Evolutionary conservation across 1,140 invertebrate genomes (phyloP).

Genomic region (Vanessa tameamea): DNA sequence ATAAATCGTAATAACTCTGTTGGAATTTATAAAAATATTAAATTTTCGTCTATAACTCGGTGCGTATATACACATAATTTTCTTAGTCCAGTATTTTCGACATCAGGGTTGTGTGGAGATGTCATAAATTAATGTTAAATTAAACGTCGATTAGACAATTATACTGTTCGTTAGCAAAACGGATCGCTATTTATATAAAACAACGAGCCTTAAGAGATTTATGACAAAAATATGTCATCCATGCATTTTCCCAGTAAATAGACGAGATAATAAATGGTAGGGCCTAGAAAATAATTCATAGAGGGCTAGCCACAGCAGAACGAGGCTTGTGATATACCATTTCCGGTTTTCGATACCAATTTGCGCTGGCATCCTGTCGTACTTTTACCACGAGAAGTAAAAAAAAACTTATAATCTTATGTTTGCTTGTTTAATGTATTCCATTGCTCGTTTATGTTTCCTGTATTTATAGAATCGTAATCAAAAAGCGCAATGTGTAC

Average conservation of each 20-base stretch:
- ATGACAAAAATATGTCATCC: neutral
- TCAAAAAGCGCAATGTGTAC: neutral
- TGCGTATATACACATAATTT: too few species aligned
- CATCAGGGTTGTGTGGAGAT: too few species aligned
- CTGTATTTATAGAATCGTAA: neutral
- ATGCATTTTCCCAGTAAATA: neutral
- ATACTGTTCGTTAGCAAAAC: too few species aligned
- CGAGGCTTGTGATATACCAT: conserved; percentile 48
- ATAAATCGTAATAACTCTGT: too few species aligned
- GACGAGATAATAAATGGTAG: conserved; percentile 20
- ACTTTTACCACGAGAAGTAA: conserved; percentile 26
- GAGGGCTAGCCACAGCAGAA: conserved; percentile 29
- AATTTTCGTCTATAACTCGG: too few species aligned
- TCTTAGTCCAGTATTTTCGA: too few species aligned
- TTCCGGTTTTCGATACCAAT: conserved; percentile 55
- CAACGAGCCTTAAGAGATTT: neutral
- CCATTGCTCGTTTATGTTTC: neutral
- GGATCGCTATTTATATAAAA: too few species aligned
- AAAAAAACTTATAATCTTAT: conserved; percentile 3
- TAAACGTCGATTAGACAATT: too few species aligned
- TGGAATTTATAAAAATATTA: too few species aligned
- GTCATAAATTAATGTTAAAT: too few species aligned
- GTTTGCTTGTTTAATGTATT: neutral
- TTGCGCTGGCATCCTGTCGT: conserved; percentile 47
- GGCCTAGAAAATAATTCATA: conserved; percentile 35